A percentile compares a stretch with the other conserved stretches of the same genome.
Evolutionary conservation across 1,140 invertebrate genomes (phyloP).

Genomic region (Drusus annulatus): DNA sequence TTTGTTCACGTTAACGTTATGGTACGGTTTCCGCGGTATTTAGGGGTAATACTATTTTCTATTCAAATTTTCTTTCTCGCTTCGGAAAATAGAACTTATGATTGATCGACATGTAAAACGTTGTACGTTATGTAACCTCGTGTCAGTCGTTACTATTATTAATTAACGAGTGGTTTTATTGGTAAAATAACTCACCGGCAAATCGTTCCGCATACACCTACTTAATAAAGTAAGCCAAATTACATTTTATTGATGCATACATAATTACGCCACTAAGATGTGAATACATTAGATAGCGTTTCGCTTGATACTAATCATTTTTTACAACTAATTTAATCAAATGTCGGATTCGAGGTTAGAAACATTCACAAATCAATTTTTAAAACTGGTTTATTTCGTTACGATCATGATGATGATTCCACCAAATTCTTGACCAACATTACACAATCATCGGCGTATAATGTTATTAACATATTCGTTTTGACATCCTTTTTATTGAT

Average conservation of each 20-base stretch:
- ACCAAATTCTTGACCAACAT: too few species aligned
- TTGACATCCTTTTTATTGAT: too few species aligned
- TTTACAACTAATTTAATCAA: background rate
- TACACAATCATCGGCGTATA: background rate
- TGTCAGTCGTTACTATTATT: too few species aligned
- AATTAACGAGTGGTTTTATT: too few species aligned
- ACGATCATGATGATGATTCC: too few species aligned
- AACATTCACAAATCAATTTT: background rate
- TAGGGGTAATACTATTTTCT: constrained; percentile 8
- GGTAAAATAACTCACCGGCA: too few species aligned
- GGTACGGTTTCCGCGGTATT: constrained; percentile 1
- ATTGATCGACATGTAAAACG: too few species aligned
- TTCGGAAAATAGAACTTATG: too few species aligned
- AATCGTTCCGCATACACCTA: too few species aligned
- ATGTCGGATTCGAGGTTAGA: background rate
- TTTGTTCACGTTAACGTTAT: constrained; percentile 3
- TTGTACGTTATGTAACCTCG: too few species aligned
- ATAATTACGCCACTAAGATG: background rate
- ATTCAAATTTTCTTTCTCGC: background rate
- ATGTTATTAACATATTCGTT: background rate
- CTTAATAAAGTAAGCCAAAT: too few species aligned
- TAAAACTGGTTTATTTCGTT: background rate
- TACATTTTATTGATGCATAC: too few species aligned
- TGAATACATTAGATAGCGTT: background rate
- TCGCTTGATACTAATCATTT: background rate